Base-by-base conservation (phyloP, 2,797 vertebrate species). In the Sternotherus odoratus region DNA sequence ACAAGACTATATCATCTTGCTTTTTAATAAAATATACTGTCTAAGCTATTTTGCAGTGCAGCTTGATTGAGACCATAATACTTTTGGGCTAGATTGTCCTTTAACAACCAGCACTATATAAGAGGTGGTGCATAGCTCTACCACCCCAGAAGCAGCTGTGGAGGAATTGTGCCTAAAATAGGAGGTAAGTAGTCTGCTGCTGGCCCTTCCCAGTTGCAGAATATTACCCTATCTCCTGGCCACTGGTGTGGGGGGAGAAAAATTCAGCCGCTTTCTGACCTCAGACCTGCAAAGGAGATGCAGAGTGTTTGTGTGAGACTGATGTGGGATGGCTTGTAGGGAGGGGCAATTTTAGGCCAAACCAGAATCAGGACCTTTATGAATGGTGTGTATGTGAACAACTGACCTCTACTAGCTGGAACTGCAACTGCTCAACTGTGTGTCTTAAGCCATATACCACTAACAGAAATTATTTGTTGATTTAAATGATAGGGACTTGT, bases 1-100 rank as follows among this genome's bases (percentile, higher is more conserved):
- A 17, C 12, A 85, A 15, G 24, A 43, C 16, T 85, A 19, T 8
- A 1, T 28, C 2, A n/a, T 7, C 1, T 2, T 86, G 16, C 9
- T 91, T 77, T 94, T 92, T 24, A 82, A 60, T 60, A 39, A 81
- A 93, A 93, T 87, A 77, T 16, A 23, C 43, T 33, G 16, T 78
- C 30, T 39, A 46, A 57, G 0, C 0, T 86, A 43, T 85, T 92
- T 87, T 17, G 43, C n/a, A 39, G 23, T 17, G 2, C 57, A 54
- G 39, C n/a, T 83, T 83, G 83, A 30, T 17, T 74, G 49, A 92
- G 75, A 77, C 79, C 53, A 26, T 21, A 88, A 49, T 87, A 28
- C 19, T 83, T 89, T 50, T 77, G 50, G 12, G 2, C 72, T 89
- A 53, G 66, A 1, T 82, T 83, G 7, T 78, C 93, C 12, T 24